These are phyloP conservation scores for Cotesia typhae DNA, from an alignment of 1,140 invertebrate species.

Conservation along the genomic window DNA sequence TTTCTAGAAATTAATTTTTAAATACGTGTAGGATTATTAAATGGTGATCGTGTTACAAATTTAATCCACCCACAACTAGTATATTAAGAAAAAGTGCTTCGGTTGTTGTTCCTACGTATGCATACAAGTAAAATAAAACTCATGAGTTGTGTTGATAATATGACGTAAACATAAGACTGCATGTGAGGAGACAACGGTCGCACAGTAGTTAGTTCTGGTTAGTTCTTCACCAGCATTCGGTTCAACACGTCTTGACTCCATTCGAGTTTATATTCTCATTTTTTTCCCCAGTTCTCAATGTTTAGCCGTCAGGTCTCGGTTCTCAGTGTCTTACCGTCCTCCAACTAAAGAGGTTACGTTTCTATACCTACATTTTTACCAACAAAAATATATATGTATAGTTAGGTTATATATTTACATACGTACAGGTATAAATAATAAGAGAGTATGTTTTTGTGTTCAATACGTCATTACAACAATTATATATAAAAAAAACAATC, in stretches of 20 bases:
- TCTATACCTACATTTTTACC: slow-evolving; percentile 7
- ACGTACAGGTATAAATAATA: not conserved
- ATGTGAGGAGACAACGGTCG: not conserved
- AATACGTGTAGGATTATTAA: not conserved
- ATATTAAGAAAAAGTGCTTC: not conserved
- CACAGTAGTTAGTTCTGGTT: no score
- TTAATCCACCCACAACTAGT: not conserved
- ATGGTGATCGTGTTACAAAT: slow-evolving; percentile 19
- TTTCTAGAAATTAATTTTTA: not conserved
- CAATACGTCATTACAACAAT: not conserved
- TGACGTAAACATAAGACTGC: not conserved
- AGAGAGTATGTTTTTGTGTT: not conserved
- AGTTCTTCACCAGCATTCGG: no score
- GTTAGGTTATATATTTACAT: no score
- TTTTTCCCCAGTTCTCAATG: not conserved
- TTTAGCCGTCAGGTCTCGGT: not conserved
- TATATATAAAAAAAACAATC: no score
- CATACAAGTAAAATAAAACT: slow-evolving; percentile 3
- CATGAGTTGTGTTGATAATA: not conserved
- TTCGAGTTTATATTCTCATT: no score
- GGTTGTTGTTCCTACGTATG: not conserved
- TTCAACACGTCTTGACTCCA: no score
- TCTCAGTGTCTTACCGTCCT: slow-evolving; percentile 17
- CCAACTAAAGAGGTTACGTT: slow-evolving; percentile 20
- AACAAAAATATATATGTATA: no score